These are phyloP conservation scores for Linnaemya tessellans DNA, from an alignment of 2,888 invertebrate species.

Conservation along the genomic window DNA sequence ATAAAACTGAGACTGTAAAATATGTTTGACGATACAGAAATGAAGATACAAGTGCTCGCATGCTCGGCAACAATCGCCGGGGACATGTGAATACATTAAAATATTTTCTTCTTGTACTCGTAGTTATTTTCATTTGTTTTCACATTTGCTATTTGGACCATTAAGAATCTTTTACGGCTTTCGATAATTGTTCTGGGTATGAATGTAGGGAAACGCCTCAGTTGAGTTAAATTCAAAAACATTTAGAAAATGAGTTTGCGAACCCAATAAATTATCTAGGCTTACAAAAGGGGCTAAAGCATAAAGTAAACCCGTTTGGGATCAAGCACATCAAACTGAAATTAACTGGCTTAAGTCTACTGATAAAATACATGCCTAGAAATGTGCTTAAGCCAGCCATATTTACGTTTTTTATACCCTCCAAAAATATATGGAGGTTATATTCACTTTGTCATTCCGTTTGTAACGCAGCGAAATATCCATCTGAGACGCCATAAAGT, in stretches of 20 bases:
- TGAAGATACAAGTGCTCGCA: background rate
- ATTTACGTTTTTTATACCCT: too few species aligned
- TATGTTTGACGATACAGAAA: slow-evolving; percentile 3
- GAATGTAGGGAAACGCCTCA: background rate
- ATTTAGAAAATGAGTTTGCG: background rate
- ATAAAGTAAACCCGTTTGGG: background rate
- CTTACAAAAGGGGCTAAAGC: background rate
- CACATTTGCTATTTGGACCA: slow-evolving; percentile 2
- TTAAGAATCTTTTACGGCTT: background rate
- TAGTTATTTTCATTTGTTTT: background rate
- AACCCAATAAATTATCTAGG: background rate
- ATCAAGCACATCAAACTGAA: background rate
- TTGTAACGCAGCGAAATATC: too few species aligned
- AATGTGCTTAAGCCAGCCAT: too few species aligned
- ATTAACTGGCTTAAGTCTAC: too few species aligned
- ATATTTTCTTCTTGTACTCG: background rate
- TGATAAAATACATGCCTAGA: too few species aligned
- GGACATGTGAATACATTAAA: slow-evolving; percentile 36
- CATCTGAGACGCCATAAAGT: too few species aligned
- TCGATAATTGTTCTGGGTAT: background rate
- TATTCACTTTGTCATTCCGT: too few species aligned
- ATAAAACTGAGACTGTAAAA: background rate
- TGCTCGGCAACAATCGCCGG: background rate
- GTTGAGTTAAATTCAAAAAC: background rate
- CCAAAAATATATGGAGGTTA: too few species aligned